Percentiles rank a stretch among this genome's conserved stretches.
Conservation (phyloP, 1,140 invertebrate genomes). For the Formica selysi region DNA sequence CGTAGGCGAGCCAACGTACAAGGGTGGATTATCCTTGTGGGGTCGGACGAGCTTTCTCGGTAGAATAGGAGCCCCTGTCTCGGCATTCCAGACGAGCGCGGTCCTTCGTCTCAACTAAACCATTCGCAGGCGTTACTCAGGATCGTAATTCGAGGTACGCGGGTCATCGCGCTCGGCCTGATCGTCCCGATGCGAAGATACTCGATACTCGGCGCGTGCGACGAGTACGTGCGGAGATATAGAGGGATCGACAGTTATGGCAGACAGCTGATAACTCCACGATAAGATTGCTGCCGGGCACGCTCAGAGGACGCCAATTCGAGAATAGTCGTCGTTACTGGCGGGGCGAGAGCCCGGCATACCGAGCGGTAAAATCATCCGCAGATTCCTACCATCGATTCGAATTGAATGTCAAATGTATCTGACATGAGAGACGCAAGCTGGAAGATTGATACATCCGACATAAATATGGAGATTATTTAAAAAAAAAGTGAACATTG, state of each 20-base stretch:
- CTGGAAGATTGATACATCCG: background rate
- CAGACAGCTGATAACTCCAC: conserved; percentile 53
- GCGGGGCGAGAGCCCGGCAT: conserved; percentile 42
- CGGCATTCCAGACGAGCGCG: conserved; percentile 76
- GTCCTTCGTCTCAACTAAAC: conserved; percentile 68
- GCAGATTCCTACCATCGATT: conserved; percentile 1
- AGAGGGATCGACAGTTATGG: conserved; percentile 59
- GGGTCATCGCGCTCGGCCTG: conserved; percentile 34
- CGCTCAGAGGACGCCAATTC: conserved; percentile 8
- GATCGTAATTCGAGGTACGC: conserved; percentile 80
- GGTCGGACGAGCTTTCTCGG: conserved; percentile 3
- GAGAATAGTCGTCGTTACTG: conserved; percentile 51
- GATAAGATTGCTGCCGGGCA: conserved; percentile 52
- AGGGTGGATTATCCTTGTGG: conserved; percentile 45
- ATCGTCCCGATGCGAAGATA: conserved; percentile 49
- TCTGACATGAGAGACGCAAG: too few species aligned
- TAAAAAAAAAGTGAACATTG: too few species aligned
- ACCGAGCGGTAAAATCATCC: conserved; percentile 48
- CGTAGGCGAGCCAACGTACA: conserved; percentile 3
- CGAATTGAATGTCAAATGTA: background rate
- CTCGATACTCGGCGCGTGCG: conserved; percentile 47
- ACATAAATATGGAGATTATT: background rate
- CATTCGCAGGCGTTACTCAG: conserved; percentile 43
- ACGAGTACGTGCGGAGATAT: conserved; percentile 6
- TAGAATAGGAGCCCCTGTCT: conserved; percentile 10